Base-by-base conservation (phyloP, 2,797 vertebrate genomes). In the Rhinella marina region DNA sequence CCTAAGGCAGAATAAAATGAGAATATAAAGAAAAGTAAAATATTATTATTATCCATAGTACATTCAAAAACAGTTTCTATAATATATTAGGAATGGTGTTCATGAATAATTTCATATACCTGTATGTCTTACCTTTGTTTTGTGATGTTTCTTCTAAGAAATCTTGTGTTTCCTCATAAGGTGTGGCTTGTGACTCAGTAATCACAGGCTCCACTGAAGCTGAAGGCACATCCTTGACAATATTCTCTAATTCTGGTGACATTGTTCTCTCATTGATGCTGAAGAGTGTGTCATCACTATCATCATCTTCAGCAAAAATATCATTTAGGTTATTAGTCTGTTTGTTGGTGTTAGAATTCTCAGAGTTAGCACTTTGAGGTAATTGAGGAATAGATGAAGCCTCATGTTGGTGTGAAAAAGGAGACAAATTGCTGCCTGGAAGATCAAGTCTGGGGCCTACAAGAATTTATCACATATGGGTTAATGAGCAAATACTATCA, bases 401-500 rank as follows among this genome's bases (percentile, higher is more conserved):
- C 91, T 89, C 88, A 90, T 91, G 90, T 88, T 88, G 73, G 87
- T 87, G 84, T 89, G 88, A 88, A 88, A 90, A 75, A 90, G 54
- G 57, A 91, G 90, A 92, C 66, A 92, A 90, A 91, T 88, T 62
- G 90, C 82, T 91, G 80, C 72, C 87, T 84, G 90, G 82, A 57
- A 85, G 90, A 82, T 87, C 89, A 89, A 88, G 82, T 89, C 81
- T 85, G 81, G 92, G 84, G 81, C 62, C 81, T 90, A 64, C 70
- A 92, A 89, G 77, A 89, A 64, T 87, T 87, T 85, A 89, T 68
- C 70, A 91, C 87, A 85, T 87, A 89, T 82, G 27, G 72, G 90
- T 92, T 92, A 92, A 91, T 91, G 88, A 90, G 91, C 91, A 92
- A 90, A 91, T 89, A 90, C 86, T 87, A 90, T 91, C 90, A 84